Conservation (phyloP, 1,140 invertebrate genomes). For the Dendroctonus valens region DNA sequence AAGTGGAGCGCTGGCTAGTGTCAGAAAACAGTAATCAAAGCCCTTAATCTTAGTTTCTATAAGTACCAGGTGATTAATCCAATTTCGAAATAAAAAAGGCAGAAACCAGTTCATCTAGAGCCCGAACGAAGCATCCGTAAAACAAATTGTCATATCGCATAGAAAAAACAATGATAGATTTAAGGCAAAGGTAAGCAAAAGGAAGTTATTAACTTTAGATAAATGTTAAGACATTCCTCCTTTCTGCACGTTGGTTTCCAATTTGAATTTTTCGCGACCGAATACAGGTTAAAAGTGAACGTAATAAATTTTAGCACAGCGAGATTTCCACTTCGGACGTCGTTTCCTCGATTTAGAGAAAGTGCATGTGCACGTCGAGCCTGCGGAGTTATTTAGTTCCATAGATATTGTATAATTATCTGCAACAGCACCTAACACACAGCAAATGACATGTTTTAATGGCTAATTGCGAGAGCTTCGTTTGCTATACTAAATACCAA, state of each 20-base stretch:
- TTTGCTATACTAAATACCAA: no score
- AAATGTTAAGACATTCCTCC: constrained; percentile 32
- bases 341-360: constrained; percentile 32
- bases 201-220: constrained; percentile 34
- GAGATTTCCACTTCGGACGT: constrained; percentile 18
- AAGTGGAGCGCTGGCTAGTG: no score
- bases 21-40: no score
- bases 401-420: constrained; percentile 28
- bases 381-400: constrained; percentile 18
- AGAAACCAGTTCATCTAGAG: constrained; percentile 7
- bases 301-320: constrained; percentile 29
- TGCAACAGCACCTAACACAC: constrained; percentile 4
- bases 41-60: no score
- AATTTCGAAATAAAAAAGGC: neutral
- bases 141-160: constrained; percentile 16
- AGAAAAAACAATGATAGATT: constrained; percentile 21
- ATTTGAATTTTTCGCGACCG: constrained; percentile 29
- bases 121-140: constrained; percentile 1
- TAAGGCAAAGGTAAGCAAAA: constrained; percentile 16
- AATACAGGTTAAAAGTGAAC: constrained; percentile 34
- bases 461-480: no score
- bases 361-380: constrained; percentile 18
- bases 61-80: no score
- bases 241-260: constrained; percentile 30
- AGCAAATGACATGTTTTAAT: constrained; percentile 19